Conservation (phyloP, 2,888 invertebrate species). For the Andrena marginata region DNA sequence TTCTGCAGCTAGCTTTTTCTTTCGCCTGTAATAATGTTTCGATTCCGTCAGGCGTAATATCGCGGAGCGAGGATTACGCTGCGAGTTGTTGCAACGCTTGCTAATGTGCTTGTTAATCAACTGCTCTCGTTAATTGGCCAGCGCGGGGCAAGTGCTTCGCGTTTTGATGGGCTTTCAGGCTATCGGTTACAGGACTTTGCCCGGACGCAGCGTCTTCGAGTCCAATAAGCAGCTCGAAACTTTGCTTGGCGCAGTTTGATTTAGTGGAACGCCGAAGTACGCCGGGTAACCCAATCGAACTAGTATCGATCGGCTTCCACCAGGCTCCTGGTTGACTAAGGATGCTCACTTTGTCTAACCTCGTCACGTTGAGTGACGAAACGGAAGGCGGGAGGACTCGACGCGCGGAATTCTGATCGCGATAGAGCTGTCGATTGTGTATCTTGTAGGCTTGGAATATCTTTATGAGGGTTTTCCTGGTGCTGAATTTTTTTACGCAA, state of each 20-base stretch:
- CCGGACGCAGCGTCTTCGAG: constrained; percentile 27
- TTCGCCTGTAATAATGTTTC: constrained; percentile 14
- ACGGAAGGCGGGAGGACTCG: constrained; percentile 24
- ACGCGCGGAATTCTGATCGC: constrained; percentile 43
- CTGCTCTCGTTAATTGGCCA: constrained; percentile 50
- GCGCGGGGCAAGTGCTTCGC: constrained; percentile 8
- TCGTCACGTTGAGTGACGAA: constrained; percentile 40
- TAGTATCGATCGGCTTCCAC: constrained; percentile 54
- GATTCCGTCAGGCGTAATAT: neutral
- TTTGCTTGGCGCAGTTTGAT: constrained; percentile 75
- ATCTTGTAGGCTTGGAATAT: constrained; percentile 1
- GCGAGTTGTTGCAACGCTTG: constrained; percentile 16
- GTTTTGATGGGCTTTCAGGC: constrained; percentile 26
- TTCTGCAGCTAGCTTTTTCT: neutral
- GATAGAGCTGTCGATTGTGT: constrained; percentile 24
- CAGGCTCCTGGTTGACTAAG: constrained; percentile 47
- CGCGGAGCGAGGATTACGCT: neutral
- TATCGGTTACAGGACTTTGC: constrained; percentile 41
- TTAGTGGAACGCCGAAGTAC: constrained; percentile 67
- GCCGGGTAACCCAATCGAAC: constrained; percentile 57
- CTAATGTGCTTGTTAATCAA: constrained; percentile 58
- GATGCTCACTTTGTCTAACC: constrained; percentile 49
- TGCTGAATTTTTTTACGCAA: too few species aligned
- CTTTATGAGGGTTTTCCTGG: neutral
- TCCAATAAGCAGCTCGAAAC: constrained; percentile 73